phyloP scores from a whole-genome alignment of 2,797 vertebrate genomes.

The Loris lydekkerianus region DNA sequence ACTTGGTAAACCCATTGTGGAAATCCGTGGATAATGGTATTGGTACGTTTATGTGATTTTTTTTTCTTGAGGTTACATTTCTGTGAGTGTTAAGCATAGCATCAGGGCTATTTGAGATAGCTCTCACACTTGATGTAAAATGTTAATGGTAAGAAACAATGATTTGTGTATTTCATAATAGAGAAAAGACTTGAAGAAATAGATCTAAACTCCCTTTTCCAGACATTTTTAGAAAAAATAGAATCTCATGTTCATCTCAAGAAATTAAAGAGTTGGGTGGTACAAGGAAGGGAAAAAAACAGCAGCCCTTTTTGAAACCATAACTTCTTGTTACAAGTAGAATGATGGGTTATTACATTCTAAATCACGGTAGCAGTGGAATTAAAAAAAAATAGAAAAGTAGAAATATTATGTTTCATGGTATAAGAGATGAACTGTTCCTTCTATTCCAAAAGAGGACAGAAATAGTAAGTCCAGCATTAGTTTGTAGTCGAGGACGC shows the following conservation, averaged over 20 bases:
- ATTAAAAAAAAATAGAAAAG: background rate
- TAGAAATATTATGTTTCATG: background rate
- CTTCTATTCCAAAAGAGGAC: background rate
- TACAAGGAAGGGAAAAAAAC: constrained; percentile 14
- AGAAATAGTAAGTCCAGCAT: background rate
- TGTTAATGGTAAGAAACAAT: background rate
- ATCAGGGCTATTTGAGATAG: background rate
- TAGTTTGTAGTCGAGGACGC: background rate
- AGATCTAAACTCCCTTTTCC: background rate
- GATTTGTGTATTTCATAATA: background rate
- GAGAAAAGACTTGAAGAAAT: background rate
- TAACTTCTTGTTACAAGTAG: background rate
- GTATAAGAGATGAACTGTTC: background rate
- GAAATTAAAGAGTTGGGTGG: background rate
- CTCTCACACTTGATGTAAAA: background rate
- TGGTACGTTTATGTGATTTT: background rate
- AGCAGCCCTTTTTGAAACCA: background rate
- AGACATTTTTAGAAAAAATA: background rate
- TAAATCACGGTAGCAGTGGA: background rate
- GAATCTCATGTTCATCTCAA: background rate
- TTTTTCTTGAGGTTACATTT: background rate
- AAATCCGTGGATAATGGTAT: background rate
- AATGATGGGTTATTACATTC: background rate
- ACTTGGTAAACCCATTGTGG: background rate
- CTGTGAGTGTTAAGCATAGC: background rate